Evolutionary conservation across 1,140 invertebrate species (phyloP).

Genomic region (Penaeus indicus): DNA sequence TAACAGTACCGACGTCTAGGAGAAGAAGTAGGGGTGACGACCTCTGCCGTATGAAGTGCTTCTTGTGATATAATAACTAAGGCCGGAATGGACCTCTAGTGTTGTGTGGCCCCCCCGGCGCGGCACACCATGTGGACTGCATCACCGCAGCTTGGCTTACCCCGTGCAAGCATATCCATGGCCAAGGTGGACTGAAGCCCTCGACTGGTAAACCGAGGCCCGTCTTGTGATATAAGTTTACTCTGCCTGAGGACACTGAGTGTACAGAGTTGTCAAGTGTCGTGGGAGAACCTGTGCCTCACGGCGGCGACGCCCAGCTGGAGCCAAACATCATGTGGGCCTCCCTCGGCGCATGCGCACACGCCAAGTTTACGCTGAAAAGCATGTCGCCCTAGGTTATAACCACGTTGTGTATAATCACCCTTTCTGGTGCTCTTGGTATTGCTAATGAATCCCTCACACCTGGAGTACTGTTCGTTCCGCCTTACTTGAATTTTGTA

Average conservation of each 20-base stretch:
- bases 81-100: not conserved
- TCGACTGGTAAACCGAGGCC: slow-evolving; percentile 9
- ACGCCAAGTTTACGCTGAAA: slow-evolving; percentile 36
- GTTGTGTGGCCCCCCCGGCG: not conserved
- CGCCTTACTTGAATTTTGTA: slow-evolving; percentile 62
- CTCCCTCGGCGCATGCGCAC: slow-evolving; percentile 36
- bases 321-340: slow-evolving; percentile 23
- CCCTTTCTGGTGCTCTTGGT: slow-evolving; percentile 40
- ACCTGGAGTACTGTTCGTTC: slow-evolving; percentile 56
- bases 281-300: slow-evolving; percentile 33
- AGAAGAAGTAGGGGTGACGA: slow-evolving; percentile 6
- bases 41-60: slow-evolving; percentile 25
- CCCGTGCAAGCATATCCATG: slow-evolving; percentile 23
- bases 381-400: slow-evolving; percentile 56
- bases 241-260: slow-evolving; percentile 47
- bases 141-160: not conserved
- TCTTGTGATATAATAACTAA: slow-evolving; percentile 29
- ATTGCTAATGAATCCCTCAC: slow-evolving; percentile 26
- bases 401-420: slow-evolving; percentile 33
- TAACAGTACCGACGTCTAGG: slow-evolving; percentile 24
- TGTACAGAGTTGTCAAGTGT: slow-evolving; percentile 19
- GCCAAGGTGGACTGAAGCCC: no score
- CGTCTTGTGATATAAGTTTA: slow-evolving; percentile 56
- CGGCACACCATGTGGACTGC: slow-evolving; percentile 11
- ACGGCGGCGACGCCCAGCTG: slow-evolving; percentile 24